Base-by-base conservation (phyloP, 2,113 vertebrate species). In the Oenanthe melanoleuca region DNA sequence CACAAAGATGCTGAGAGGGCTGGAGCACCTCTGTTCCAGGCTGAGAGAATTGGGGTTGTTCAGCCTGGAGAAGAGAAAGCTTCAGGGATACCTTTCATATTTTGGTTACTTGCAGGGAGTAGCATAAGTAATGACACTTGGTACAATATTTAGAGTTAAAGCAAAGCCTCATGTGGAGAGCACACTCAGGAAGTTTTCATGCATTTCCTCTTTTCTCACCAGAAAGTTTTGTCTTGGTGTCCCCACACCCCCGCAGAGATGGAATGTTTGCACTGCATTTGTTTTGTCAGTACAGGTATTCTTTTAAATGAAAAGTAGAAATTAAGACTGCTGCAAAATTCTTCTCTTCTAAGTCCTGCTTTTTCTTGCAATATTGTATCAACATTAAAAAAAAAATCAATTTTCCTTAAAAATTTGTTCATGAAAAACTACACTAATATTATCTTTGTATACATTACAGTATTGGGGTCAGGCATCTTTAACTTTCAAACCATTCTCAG, bases 201-300 rank as follows among this genome's bases (percentile, higher is more conserved):
- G 31, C 8, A 14, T 52, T 52, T 52, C 50, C 50, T 52, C 26
- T 52, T 52, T 52, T 28, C 25, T 42, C 69, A 45, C 33, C 44
- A 37, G 14, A 9, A 28, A 49, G 21, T 78, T 89, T 87, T 57
- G 24, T 59, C 40, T 29, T 4, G 5, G 9, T 80, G 24, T 13
- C 2, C 6, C 11, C 18, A 17, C 2, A 23, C 5, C 10, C 6
- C 28, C 28, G 5, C 24, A 12, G 33, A 40, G 26, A 4, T 33
- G 56, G 20, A 57, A 70, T 38, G 25, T n/a, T 90, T 80, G 18
- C 47, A 8, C 24, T 57, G 70, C 26, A 16, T 91, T 92, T 88
- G 28, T 86, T 78, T 59, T 34, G 5, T 18, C 20, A 61, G 12
- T 67, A 26, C 19, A 49, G 61, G 11, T 53, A 34, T 45, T 67